Conservation (phyloP, 2,797 vertebrate genomes). For the Meriones psammophilus region DNA sequence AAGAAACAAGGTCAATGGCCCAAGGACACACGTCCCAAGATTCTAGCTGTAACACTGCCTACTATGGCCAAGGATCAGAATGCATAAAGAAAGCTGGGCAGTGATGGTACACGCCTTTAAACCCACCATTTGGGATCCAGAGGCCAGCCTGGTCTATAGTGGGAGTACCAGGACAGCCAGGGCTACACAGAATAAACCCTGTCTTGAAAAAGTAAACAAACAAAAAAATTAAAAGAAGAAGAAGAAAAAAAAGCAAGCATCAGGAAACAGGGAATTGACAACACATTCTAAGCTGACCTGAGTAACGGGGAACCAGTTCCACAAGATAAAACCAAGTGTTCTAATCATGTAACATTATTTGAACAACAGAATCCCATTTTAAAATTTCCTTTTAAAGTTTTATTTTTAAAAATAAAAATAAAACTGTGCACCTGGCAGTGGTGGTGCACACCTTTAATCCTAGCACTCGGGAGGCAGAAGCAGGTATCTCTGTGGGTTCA, state of each 20-base stretch:
- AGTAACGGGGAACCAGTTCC: fast-evolving
- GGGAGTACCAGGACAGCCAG: neutral
- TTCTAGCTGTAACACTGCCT: neutral
- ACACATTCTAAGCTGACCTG: neutral
- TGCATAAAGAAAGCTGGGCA: neutral
- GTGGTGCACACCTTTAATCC: no score
- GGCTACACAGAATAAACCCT: neutral
- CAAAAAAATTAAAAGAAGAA: neutral
- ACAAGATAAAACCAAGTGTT: neutral
- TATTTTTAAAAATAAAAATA: neutral
- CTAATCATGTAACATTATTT: neutral
- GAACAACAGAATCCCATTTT: neutral
- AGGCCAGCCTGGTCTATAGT: neutral
- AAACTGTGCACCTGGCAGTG: no score
- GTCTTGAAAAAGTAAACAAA: neutral
- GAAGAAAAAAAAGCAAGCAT: neutral
- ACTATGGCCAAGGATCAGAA: neutral
- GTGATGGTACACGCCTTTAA: neutral
- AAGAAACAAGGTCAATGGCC: neutral
- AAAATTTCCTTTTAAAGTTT: neutral
- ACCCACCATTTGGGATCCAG: neutral
- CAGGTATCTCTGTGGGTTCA: no score
- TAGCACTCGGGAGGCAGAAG: no score
- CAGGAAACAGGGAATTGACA: neutral
- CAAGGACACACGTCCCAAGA: neutral